Base-by-base conservation (phyloP, 2,797 vertebrate species). In the Lepidocolaptes lacrymiger region DNA sequence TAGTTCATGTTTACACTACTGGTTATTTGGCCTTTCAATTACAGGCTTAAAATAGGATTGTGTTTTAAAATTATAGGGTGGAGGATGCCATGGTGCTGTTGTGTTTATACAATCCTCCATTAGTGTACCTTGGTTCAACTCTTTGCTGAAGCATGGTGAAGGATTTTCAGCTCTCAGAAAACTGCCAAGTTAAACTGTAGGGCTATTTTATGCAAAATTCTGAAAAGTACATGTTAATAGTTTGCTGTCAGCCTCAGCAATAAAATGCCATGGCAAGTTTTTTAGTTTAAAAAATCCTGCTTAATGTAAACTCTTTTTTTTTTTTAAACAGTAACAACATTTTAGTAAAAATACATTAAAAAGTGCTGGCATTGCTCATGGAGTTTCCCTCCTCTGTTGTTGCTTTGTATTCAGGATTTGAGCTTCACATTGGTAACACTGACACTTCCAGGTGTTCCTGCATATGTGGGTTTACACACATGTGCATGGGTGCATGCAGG, bases 91-190 rank as follows among this genome's bases (percentile, higher is more conserved):
- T 24, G 43, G 52, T 84, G 23, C n/a, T 64, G 22, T 76, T 86
- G 51, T 36, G n/a, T 91, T 72, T 84, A 69, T 67, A 81, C 28
- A 88, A 43, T 87, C 73, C 64, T 88, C 69, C 78, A 77, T 91
- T 93, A 81, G 55, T 52, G 51, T 51, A 44, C 36, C 46, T 91
- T 5, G 1, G n/a, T 41, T 84, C n/a, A 61, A 6, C 24, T 73
- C 58, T 75, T 81, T 90, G 37, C 71, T 87, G 90, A 94, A 76
- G 44, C 30, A 28, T 9, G 41, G 32, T 59, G 74, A 88, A 79
- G 28, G 48, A 67, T 87, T 87, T 51, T 90, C 39, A 62, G 73
- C 69, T 78, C 66, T 56, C 37, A 88, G 56, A 74, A 89, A 56
- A 82, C 23, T 55, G 51, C 71, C 61, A 34, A 44, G 46, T 90